Conservation (phyloP, 2,113 vertebrate genomes). For the Xenopus borealis region DNA sequence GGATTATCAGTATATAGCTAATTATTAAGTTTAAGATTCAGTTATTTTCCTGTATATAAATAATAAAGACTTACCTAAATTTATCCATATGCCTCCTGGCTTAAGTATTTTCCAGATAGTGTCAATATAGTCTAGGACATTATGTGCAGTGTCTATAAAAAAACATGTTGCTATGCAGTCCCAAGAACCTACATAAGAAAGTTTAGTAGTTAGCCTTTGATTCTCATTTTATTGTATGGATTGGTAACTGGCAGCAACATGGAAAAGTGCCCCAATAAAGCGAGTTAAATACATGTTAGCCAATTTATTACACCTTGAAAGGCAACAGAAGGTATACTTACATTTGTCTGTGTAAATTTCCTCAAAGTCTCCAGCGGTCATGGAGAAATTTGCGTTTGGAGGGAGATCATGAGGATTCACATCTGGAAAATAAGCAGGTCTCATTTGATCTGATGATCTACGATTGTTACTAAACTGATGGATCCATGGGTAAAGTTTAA, state of each 20-base stretch:
- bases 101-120: conserved; percentile 98
- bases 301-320: no score
- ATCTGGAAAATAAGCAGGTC: conserved; percentile 88
- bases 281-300: no score
- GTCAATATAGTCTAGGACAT: conserved; percentile 95
- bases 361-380: conserved; percentile 97
- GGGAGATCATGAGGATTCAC: conserved; percentile 92
- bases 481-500: conserved; percentile 95
- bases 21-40: no score
- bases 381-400: conserved; percentile 87
- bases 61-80: conserved; percentile 75
- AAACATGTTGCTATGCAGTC: conserved; percentile 97
- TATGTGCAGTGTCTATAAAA: conserved; percentile 98
- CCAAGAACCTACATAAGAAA: conserved; percentile 77
- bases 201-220: no score
- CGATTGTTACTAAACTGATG: conserved; percentile 99
- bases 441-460: conserved; percentile 87
- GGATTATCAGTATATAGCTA: no score
- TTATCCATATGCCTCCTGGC: conserved; percentile 96
- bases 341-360: conserved; percentile 90
- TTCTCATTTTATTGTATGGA: no score
- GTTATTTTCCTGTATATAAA: no score
- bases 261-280: no score
- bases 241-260: no score
- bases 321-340: conserved; percentile 58